These are phyloP conservation scores for Drosophila orosa DNA, from an alignment of 1,140 invertebrate genomes.

Conservation along the genomic window DNA sequence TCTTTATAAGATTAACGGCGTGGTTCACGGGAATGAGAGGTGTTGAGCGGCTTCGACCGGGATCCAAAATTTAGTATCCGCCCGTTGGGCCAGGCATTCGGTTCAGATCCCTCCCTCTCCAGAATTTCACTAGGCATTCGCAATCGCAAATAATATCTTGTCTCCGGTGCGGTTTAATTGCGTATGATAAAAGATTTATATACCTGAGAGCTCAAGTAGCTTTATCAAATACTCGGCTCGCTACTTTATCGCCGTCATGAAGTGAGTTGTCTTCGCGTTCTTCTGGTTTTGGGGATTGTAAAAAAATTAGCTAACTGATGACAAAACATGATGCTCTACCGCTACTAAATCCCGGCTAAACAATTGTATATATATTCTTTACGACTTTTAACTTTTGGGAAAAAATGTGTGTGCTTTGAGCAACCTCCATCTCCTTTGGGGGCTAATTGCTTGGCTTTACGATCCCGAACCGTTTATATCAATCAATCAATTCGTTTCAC, in stretches of 20 bases:
- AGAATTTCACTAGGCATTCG: neutral
- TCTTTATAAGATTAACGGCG: constrained; percentile 45
- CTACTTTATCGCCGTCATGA: constrained; percentile 52
- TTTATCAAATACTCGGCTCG: constrained; percentile 54
- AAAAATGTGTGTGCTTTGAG: neutral
- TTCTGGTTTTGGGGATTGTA: constrained; percentile 30
- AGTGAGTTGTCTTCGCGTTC: constrained; percentile 59
- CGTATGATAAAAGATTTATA: constrained; percentile 72
- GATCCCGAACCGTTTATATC: constrained; percentile 32
- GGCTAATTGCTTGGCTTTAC: constrained; percentile 9
- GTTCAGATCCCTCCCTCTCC: constrained; percentile 29
- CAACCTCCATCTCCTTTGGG: constrained; percentile 12
- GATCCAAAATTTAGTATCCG: constrained; percentile 63
- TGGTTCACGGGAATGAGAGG: constrained; percentile 25
- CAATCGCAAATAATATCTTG: constrained; percentile 22
- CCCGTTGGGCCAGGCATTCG: constrained; percentile 29
- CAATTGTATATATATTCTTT: constrained; percentile 1
- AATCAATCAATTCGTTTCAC: constrained; percentile 49
- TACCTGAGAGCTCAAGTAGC: constrained; percentile 45
- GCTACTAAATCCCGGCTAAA: neutral
- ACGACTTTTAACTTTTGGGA: constrained; percentile 9
- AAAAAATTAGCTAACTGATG: constrained; percentile 55
- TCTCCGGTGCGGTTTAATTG: constrained; percentile 27
- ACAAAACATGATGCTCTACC: constrained; percentile 10
- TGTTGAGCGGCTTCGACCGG: constrained; percentile 50